These are phyloP conservation scores for Epistrophella euchroma DNA, from an alignment of 2,888 invertebrate species.

Conservation along the genomic window DNA sequence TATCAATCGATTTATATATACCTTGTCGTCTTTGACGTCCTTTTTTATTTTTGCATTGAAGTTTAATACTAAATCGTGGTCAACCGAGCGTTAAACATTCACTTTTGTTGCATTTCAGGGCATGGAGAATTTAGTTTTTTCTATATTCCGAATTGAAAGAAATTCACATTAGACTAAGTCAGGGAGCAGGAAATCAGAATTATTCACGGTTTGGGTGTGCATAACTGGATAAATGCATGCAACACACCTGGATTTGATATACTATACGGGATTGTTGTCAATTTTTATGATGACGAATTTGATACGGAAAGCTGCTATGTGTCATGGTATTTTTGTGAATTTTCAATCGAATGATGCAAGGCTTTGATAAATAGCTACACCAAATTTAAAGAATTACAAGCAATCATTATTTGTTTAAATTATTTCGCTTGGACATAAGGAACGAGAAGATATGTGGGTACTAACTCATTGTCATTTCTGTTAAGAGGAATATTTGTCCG, in stretches of 20 bases:
- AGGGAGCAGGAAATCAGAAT: slow-evolving; percentile 65
- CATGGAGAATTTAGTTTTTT: slow-evolving; percentile 48
- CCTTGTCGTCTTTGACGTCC: slow-evolving; percentile 22
- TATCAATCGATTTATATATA: slow-evolving; percentile 41
- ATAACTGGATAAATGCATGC: slow-evolving; percentile 4
- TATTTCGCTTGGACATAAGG: not conserved
- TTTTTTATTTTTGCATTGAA: slow-evolving; percentile 27
- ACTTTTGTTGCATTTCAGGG: slow-evolving; percentile 4
- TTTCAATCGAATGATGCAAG: not conserved
- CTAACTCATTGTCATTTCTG: too few species aligned
- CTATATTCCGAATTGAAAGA: not conserved
- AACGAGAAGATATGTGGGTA: too few species aligned
- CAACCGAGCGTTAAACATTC: slow-evolving; percentile 57
- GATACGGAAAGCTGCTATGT: slow-evolving; percentile 62
- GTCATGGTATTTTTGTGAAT: slow-evolving; percentile 4
- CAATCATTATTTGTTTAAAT: not conserved
- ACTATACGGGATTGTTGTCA: slow-evolving; percentile 3
- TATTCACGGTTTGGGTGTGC: slow-evolving; percentile 48
- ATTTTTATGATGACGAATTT: slow-evolving; percentile 39
- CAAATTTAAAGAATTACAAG: not conserved
- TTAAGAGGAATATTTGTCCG: too few species aligned
- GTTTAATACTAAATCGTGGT: slow-evolving; percentile 49
- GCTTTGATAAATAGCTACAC: too few species aligned
- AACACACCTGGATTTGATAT: slow-evolving; percentile 43
- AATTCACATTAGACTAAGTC: not conserved